Evolutionary conservation across 1,140 invertebrate species (phyloP).

Genomic region (Charaxes varanes): DNA sequence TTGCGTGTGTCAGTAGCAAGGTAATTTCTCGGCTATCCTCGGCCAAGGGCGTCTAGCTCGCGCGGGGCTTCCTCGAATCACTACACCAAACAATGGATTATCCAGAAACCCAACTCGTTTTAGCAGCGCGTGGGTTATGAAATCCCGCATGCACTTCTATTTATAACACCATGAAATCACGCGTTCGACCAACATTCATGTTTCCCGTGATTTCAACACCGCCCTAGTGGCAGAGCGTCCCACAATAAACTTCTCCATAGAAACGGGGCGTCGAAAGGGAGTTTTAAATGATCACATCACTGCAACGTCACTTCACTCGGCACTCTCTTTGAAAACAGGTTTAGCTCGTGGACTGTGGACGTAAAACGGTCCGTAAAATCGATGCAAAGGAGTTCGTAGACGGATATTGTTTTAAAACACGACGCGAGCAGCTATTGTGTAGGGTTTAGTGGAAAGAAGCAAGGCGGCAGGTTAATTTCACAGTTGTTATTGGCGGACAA

Average conservation of each 20-base stretch:
- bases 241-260: not conserved
- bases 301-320: not conserved
- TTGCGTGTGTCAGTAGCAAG: slow-evolving; percentile 19
- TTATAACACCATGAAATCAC: slow-evolving; percentile 19
- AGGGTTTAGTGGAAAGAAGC: not conserved
- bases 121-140: slow-evolving; percentile 19
- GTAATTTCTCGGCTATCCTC: slow-evolving; percentile 15
- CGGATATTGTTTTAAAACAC: slow-evolving; percentile 12
- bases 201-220: slow-evolving; percentile 2
- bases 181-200: not conserved
- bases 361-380: slow-evolving; percentile 17
- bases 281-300: slow-evolving; percentile 5
- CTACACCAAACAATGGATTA: slow-evolving; percentile 8
- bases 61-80: slow-evolving; percentile 20
- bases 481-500: not conserved
- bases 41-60: slow-evolving; percentile 15
- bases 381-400: slow-evolving; percentile 4
- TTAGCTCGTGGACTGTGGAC: not conserved
- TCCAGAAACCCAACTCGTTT: slow-evolving; percentile 15
- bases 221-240: too few relatives aligned
- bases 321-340: slow-evolving; percentile 3
- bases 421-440: not conserved
- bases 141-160: slow-evolving; percentile 20
- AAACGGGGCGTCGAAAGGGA: slow-evolving; percentile 12
- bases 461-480: not conserved